Evolutionary conservation across 2,113 vertebrate species (phyloP), one percentile per base, ranked within the genome.

Genomic region (Protomyctophum bolini): DNA sequence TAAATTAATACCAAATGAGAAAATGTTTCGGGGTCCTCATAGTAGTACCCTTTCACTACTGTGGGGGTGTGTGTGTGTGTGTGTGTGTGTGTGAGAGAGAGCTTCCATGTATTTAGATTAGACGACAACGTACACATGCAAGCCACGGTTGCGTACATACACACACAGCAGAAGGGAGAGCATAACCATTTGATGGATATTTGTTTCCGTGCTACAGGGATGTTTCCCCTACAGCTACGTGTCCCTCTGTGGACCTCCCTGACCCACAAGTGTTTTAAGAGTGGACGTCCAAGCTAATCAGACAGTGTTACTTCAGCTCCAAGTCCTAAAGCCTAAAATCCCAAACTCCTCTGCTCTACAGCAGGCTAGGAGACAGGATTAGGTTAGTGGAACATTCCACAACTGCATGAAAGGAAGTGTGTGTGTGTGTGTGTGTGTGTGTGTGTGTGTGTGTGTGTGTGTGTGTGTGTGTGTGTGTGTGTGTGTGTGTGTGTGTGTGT

Each of bases 231-330:
- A 54, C 65, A 73, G 66, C 77, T 51, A 74, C 8, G 15, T 29
- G 60, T 69, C 68, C 73, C 65, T 73, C 52, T 0, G 60, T 57
- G 56, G 41, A 12, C 62, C 63, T 76, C 68, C 62, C 70, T 8
- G 45, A 57, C 47, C 59, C 49, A 15, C 12, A 50, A 70, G 51
- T 9, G 8, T 55, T 54, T 70, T 58, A 56, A 58, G 14, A 67
- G 62, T n/a, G 46, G 72, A 64, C 60, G 77, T 87, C 66, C 68
- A 10, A 72, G 79, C 70, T 86, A 81, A 90, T 87, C 84, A 84
- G 66, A 54, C 83, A 75, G 61, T 83, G 80, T 88, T 90, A 88
- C 87, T 84, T 87, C 87, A 81, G 74, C 80, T 83, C 75, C 77
- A 76, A 60, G 68, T 77, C 75, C 70, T 72, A 83, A 83, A 86